Conservation (phyloP, 2,797 vertebrate genomes). For the Pogoniulus pusillus region DNA sequence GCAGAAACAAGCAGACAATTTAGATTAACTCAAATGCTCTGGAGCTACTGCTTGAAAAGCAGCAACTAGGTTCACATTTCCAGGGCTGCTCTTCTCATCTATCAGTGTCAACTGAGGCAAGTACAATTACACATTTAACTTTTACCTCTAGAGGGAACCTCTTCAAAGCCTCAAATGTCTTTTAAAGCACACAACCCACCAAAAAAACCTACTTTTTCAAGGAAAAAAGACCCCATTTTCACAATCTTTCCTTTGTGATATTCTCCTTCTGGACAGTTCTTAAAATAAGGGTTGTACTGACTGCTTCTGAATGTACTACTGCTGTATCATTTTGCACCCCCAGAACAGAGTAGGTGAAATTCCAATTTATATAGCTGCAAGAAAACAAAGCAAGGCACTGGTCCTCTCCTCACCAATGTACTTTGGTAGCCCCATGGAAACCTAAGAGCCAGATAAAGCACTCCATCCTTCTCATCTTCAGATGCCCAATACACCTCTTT, state of each 20-base stretch:
- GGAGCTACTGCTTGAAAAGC: background rate
- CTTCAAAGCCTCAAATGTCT: background rate
- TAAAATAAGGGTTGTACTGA: background rate
- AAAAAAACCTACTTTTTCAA: fast-evolving
- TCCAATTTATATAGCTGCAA: background rate
- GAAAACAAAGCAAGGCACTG: background rate
- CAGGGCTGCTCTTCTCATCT: background rate
- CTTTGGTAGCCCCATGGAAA: no score
- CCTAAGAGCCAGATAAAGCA: no score
- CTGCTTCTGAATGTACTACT: background rate
- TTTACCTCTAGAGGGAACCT: background rate
- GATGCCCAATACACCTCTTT: no score
- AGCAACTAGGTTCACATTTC: background rate
- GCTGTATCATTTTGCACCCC: background rate
- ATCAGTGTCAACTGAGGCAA: no score
- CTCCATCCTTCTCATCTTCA: no score
- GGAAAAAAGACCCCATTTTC: background rate
- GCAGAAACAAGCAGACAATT: background rate
- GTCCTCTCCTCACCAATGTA: no score
- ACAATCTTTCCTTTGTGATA: background rate
- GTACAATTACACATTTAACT: background rate
- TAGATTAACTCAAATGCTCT: background rate
- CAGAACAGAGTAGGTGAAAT: background rate
- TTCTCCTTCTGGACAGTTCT: background rate
- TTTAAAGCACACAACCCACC: background rate